phyloP scores from a whole-genome alignment of 2,888 invertebrate genomes.

The Aphodius sticticus region DNA sequence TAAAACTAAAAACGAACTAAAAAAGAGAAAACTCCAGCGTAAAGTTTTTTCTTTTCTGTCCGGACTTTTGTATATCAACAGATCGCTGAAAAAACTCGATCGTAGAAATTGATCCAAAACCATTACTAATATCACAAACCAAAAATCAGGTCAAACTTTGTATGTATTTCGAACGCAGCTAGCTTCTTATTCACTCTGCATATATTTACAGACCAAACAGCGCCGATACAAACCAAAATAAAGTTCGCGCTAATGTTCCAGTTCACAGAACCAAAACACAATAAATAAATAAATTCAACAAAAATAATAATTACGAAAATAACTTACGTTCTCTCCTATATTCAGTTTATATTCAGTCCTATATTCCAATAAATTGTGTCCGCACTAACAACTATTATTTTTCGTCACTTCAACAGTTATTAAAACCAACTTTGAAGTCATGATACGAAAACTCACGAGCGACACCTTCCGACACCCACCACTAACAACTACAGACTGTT shows the following conservation, averaged over 20 bases:
- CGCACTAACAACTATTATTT: neutral
- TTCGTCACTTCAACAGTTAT: neutral
- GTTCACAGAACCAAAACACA: neutral
- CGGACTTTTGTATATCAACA: too few relatives aligned
- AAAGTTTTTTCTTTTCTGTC: too few relatives aligned
- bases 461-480: neutral
- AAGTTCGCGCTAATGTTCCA: neutral
- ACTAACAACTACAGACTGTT: neutral
- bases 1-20: too few relatives aligned
- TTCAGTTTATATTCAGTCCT: neutral
- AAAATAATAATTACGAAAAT: neutral
- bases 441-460: neutral
- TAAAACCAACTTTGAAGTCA: neutral
- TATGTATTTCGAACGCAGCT: neutral
- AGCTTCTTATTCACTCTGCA: neutral
- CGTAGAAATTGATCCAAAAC: too few relatives aligned
- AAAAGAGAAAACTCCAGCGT: too few relatives aligned
- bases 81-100: too few relatives aligned
- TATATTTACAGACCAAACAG: neutral
- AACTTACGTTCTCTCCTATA: neutral
- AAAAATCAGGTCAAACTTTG: neutral
- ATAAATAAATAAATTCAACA: neutral
- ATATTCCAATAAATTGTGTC: neutral
- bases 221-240: neutral
- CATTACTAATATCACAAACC: neutral